Base-by-base conservation (phyloP, 1,140 invertebrate species). In the Eurosta solidaginis region DNA sequence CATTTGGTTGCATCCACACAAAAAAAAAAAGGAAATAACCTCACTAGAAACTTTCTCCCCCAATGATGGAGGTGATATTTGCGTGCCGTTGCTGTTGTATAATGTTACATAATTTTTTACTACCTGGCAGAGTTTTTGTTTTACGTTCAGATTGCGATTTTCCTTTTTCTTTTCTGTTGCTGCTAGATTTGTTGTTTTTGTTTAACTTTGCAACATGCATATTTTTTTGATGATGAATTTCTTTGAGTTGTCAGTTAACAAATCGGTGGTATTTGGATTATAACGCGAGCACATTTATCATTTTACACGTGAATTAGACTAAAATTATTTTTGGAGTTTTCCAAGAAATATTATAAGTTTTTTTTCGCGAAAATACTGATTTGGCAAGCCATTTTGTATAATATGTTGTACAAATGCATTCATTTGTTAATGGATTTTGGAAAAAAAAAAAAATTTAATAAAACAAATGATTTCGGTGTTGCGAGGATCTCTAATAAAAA, bases 141-240 rank as follows among this genome's bases (percentile, higher is more conserved):
- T 68, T 14, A 17, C 29, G 40, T 36, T 68, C 59, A n/a, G 33
- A 40, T 68, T 68, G 59, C 33, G 40, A 33, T 68, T 22, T 68
- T 68, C 9, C 27, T 7, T 68, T 47, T 68, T 40, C 40, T 36
- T 40, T 9, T 7, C 17, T 20, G 20, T 42, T 54, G 22, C 9
- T 9, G 4, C 12, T 20, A n/a, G 29, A 36, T 40, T 68, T 20
- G 59, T 40, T 29, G 27, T n/a, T n/a, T n/a, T n/a, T n/a, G n/a
- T n/a, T n/a, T n/a, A n/a, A 10, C 17, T 29, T 68, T 68, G 59
- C 59, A 63, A 20, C n/a, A 6, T 29, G 54, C 17, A 68, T 2
- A 68, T 68, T 68, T 63, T 68, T 40, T n/a, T n/a, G n/a, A 68
- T 68, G 59, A 68, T 68, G 59, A 68, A 68, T 68, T 68, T 68